Evolutionary conservation across 1,140 invertebrate genomes (phyloP), one percentile per base, ranked within the genome.

Genomic region (Acromyrmex charruanus): DNA sequence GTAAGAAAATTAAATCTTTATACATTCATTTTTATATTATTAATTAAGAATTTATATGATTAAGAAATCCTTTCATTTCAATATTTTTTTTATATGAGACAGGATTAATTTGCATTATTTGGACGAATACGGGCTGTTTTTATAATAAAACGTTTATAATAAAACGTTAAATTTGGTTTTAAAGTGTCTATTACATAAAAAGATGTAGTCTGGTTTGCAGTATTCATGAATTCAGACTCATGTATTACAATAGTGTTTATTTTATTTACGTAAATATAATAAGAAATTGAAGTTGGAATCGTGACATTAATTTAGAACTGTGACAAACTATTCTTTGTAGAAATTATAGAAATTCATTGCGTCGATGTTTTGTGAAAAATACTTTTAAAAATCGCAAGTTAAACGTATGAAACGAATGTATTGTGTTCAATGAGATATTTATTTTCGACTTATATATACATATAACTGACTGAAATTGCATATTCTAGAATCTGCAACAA

Each of bases 181-280:
- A 68, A 55, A 35, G 55, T 69, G 7, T 66, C 66, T 88, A 58
- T 61, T 63, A 59, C 18, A n/a, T 58, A 77, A 71, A 72, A 35
- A 49, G 58, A 75, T 49, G 3, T 59, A 53, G 55, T 59, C n/a
- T 74, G 49, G 31, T 69, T 85, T 44, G 51, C 72, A 77, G 59
- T 89, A 58, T 89, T 77, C 75, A 86, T 68, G 51, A 86, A 86
- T 68, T 80, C 7, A 51, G n/a, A 81, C 35, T 35, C 3, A 44
- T 14, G 7, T 86, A 49, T 59, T 68, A 53, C 14, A 18, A 31
- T 61, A n/a, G 39, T 25, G 84, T 89, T 81, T 68, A 31, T 77
- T 63, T 89, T 21, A 35, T 75, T 80, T 79, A 81, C 69, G 25
- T 85, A 85, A 58, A 61, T 10, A 77, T 77, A 77, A 53, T 85